Percentiles rank a stretch among this genome's conserved stretches.
Conservation (phyloP, 2,888 invertebrate species). For the Eurytoma californica region DNA sequence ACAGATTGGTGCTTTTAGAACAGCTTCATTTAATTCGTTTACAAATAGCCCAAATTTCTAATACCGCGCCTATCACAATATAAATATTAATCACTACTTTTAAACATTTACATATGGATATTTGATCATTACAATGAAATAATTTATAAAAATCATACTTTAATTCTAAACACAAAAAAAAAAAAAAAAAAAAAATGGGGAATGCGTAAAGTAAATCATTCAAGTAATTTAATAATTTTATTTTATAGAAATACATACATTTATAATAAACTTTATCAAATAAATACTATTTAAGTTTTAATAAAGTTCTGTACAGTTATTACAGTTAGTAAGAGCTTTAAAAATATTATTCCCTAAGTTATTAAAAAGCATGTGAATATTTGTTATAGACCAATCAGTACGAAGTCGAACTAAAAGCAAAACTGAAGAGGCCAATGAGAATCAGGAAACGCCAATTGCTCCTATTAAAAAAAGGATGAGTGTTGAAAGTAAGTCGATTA, state of each 20-base stretch:
- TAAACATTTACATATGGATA: too few relatives aligned
- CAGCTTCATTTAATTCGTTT: constrained; percentile 58
- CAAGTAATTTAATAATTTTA: constrained; percentile 4
- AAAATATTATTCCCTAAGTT: neutral
- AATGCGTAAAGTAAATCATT: neutral
- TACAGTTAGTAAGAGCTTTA: neutral
- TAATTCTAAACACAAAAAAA: too few relatives aligned
- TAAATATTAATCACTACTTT: constrained; percentile 9
- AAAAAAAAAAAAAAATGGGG: neutral
- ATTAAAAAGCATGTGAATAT: constrained; percentile 29
- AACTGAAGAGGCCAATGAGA: constrained; percentile 68
- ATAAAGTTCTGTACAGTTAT: neutral
- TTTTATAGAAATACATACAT: constrained; percentile 1
- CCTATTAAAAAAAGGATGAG: constrained; percentile 67
- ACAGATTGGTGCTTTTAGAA: constrained; percentile 61
- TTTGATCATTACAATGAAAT: too few relatives aligned
- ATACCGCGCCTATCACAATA: constrained; percentile 5
- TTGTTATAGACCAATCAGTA: constrained; percentile 66
- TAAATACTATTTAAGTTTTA: constrained; percentile 9
- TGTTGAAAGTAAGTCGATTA: constrained; percentile 67
- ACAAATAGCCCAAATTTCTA: constrained; percentile 41
- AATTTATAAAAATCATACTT: too few relatives aligned
- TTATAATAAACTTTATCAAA: constrained; percentile 15
- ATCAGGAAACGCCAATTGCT: constrained; percentile 62
- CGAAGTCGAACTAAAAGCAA: constrained; percentile 67